A percentile compares a stretch with the other conserved stretches of the same genome.
phyloP scores from a whole-genome alignment of 2,113 vertebrate species.

The Rhinichthys klamathensis region DNA sequence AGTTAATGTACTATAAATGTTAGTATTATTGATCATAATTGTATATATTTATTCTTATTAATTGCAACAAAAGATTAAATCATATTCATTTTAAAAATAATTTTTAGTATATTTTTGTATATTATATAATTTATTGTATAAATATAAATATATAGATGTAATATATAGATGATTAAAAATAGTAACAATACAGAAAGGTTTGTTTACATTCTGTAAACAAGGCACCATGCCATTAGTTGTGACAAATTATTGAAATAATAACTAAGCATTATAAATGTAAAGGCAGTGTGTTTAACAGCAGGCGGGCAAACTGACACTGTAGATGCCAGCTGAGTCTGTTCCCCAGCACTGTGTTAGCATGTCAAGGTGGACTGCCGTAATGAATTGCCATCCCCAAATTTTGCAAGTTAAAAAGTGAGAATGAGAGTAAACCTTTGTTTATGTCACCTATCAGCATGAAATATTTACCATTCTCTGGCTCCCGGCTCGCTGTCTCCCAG shows the following conservation, averaged over 20 bases:
- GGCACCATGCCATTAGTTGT: not conserved
- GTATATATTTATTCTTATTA: not conserved
- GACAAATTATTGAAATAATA: not conserved
- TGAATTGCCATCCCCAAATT: constrained; percentile 74
- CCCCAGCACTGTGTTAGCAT: constrained; percentile 67
- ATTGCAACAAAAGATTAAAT: not conserved
- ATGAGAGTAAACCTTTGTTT: constrained; percentile 79
- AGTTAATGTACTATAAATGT: not conserved
- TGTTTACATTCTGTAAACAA: not conserved
- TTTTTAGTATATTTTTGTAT: not conserved
- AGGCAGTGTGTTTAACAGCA: constrained; percentile 42
- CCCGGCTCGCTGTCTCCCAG: constrained; percentile 70
- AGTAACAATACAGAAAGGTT: not conserved
- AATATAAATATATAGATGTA: not conserved
- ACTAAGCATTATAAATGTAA: not conserved
- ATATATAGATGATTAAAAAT: not conserved
- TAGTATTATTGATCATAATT: not conserved
- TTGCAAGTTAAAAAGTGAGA: constrained; percentile 77
- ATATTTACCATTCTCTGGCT: constrained; percentile 74
- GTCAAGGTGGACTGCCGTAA: constrained; percentile 68
- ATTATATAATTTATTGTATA: not conserved
- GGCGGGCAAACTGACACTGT: constrained; percentile 41
- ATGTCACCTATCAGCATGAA: constrained; percentile 80
- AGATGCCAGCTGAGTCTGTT: constrained; percentile 60
- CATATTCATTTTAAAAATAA: not conserved